phyloP scores from a whole-genome alignment of 2,888 invertebrate genomes.

The Miltochrista miniata region DNA sequence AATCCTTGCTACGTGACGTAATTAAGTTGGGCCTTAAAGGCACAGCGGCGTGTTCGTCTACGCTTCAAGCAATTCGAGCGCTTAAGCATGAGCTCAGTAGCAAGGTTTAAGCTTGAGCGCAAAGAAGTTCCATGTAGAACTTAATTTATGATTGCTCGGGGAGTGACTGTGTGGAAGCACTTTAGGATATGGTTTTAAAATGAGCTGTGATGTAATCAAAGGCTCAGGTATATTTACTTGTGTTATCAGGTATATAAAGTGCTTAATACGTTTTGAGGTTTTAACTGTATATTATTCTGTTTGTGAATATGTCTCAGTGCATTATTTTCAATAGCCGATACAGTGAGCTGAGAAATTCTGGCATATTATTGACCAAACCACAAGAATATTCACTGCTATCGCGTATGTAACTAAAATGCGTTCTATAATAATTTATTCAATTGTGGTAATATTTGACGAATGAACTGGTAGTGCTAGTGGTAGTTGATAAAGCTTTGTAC shows the following conservation, averaged over 20 bases:
- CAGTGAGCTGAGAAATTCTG: neutral
- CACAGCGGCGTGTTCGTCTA: constrained; percentile 25
- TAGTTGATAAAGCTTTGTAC: no score
- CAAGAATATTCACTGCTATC: no score
- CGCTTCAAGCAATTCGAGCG: constrained; percentile 36
- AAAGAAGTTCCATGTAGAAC: constrained; percentile 32
- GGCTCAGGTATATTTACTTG: neutral
- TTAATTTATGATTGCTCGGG: constrained; percentile 28
- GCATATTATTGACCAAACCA: no score
- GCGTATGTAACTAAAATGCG: neutral
- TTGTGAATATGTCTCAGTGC: no score
- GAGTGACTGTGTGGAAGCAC: constrained; percentile 29
- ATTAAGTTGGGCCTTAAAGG: constrained; percentile 53
- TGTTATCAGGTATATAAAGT: no score
- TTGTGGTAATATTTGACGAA: no score
- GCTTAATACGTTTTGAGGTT: no score
- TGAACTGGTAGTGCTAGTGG: no score
- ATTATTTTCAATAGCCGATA: no score
- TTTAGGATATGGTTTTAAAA: constrained; percentile 38
- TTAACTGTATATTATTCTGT: no score
- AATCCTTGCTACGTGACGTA: constrained; percentile 69
- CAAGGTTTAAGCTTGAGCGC: constrained; percentile 16
- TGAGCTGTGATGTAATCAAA: constrained; percentile 35
- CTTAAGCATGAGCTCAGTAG: constrained; percentile 17
- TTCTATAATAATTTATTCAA: no score